phyloP scores from a whole-genome alignment of 2,797 vertebrate genomes.

The Coregonus sp. region DNA sequence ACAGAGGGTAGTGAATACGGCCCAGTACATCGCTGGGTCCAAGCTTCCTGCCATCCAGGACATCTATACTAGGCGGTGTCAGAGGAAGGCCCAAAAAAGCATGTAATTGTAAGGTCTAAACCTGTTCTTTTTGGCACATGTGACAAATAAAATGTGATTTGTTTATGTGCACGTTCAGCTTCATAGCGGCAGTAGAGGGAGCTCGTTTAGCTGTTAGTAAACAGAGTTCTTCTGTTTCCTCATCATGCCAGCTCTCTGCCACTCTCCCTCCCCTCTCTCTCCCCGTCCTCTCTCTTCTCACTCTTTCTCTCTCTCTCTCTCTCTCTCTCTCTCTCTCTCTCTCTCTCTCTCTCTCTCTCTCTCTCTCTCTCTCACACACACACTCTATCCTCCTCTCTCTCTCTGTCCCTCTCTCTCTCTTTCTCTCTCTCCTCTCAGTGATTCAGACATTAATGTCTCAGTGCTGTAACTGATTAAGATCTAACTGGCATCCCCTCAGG shows the following conservation, averaged over 20 bases:
- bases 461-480: slow-evolving; percentile 67
- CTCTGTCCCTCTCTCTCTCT: not conserved
- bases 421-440: not conserved
- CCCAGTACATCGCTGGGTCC: too few relatives aligned
- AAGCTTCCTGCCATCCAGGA: too few relatives aligned
- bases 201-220: slow-evolving; percentile 20
- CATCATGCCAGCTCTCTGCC: slow-evolving; percentile 6
- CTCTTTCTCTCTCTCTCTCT: slow-evolving; percentile 8
- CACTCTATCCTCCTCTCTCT: not conserved
- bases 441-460: slow-evolving; percentile 58
- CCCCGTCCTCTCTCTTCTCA: not conserved
- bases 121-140: too few relatives aligned
- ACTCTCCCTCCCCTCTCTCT: slow-evolving; percentile 22
- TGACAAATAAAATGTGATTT: not conserved
- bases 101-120: too few relatives aligned
- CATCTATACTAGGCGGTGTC: too few relatives aligned
- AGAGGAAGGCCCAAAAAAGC: too few relatives aligned
- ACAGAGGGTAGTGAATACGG: too few relatives aligned
- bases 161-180: not conserved
- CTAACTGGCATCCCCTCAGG: slow-evolving; percentile 25
- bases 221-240: slow-evolving; percentile 18
- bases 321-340: slow-evolving; percentile 23
- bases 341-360: not conserved
- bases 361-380: not conserved
- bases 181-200: slow-evolving; percentile 4